Evolutionary conservation across 2,888 invertebrate genomes (phyloP).

Genomic region (Cyaniris semiargus): DNA sequence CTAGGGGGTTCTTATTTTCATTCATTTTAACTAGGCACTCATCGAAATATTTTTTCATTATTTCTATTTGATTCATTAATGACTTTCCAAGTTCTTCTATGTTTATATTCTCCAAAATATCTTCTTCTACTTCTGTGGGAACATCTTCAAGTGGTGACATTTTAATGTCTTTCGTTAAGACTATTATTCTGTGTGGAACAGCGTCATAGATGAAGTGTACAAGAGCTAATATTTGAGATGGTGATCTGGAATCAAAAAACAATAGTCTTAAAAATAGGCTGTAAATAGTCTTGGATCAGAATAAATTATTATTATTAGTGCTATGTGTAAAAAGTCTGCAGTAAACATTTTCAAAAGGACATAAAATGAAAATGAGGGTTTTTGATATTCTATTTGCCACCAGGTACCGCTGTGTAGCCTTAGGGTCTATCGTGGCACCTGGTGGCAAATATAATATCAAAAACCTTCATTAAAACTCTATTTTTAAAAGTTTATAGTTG

Average conservation of each 20-base stretch:
- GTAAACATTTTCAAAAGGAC: too few relatives aligned
- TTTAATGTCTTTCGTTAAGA: slow-evolving; percentile 50
- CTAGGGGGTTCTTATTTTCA: slow-evolving; percentile 50
- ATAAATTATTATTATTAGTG: too few relatives aligned
- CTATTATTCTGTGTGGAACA: slow-evolving; percentile 58
- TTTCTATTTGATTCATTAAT: slow-evolving; percentile 51
- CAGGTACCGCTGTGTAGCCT: too few relatives aligned
- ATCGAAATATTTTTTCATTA: slow-evolving; percentile 59
- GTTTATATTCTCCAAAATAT: slow-evolving; percentile 38
- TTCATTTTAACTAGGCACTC: slow-evolving; percentile 60
- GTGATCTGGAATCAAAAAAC: slow-evolving; percentile 55
- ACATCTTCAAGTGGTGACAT: neutral
- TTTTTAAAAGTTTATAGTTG: too few relatives aligned
- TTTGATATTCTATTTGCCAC: too few relatives aligned
- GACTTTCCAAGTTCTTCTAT: slow-evolving; percentile 51
- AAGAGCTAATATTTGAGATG: slow-evolving; percentile 59
- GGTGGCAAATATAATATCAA: too few relatives aligned
- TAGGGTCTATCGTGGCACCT: too few relatives aligned
- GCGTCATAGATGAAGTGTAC: slow-evolving; percentile 65
- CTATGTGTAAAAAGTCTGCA: too few relatives aligned
- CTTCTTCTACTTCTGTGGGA: neutral
- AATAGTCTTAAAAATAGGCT: neutral
- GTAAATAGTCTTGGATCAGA: neutral
- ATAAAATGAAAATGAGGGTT: too few relatives aligned
- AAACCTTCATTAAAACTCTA: too few relatives aligned